Percentiles rank a stretch among this genome's conserved stretches.
Conservation (phyloP, 2,797 vertebrate genomes). For the Aulostomus chinensis region DNA sequence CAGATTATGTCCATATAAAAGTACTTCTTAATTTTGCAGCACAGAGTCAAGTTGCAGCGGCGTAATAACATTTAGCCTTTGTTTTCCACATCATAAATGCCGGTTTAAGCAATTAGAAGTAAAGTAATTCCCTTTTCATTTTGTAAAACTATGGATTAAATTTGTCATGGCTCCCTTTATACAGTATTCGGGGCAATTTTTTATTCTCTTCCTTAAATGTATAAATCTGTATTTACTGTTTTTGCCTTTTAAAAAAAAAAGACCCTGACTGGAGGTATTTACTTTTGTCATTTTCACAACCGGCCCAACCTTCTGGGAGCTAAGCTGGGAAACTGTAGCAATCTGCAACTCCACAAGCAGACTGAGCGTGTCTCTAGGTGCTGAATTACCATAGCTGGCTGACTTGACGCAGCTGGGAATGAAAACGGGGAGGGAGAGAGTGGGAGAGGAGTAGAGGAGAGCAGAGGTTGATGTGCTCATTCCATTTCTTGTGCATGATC, state of each 20-base stretch:
- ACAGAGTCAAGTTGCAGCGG: too few species aligned
- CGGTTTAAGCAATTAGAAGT: too few species aligned
- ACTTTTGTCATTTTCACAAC: slow-evolving; percentile 23
- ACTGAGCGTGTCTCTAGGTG: slow-evolving; percentile 42
- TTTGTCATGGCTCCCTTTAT: too few species aligned
- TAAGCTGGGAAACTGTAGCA: slow-evolving; percentile 25
- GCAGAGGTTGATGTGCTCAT: slow-evolving; percentile 47
- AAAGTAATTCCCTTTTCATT: too few species aligned
- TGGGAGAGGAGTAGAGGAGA: slow-evolving; percentile 5
- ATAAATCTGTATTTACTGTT: too few species aligned
- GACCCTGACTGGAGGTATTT: slow-evolving; percentile 3
- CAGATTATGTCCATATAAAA: too few species aligned
- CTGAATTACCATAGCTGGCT: slow-evolving; percentile 57
- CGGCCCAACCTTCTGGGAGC: slow-evolving; percentile 26
- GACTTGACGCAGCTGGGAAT: slow-evolving; percentile 53
- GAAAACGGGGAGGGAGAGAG: slow-evolving; percentile 2
- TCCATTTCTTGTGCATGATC: slow-evolving; percentile 53
- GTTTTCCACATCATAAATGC: too few species aligned
- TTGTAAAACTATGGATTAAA: too few species aligned
- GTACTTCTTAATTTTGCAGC: too few species aligned
- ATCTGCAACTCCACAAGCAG: slow-evolving; percentile 28
- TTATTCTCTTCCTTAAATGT: too few species aligned
- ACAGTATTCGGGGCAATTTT: too few species aligned
- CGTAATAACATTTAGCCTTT: too few species aligned
- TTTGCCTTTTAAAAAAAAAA: slow-evolving; percentile 11